Base-by-base conservation (phyloP, 2,113 vertebrate genomes). In the Protobothrops flavoviridis region DNA sequence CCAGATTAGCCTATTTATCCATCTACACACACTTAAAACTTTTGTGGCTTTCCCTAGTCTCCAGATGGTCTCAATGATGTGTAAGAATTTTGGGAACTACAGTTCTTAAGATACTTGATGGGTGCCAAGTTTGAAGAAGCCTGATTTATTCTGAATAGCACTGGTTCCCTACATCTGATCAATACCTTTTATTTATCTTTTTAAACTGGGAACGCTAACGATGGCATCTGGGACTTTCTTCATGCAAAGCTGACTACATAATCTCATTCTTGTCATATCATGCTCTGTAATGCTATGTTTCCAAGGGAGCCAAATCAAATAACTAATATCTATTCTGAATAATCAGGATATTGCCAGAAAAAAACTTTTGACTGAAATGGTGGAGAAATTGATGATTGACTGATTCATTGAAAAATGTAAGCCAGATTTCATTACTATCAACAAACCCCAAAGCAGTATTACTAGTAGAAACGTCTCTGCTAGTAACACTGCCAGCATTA, bases 401-500 rank as follows among this genome's bases (percentile, higher is more conserved):
- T 3, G 6, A 87, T 87, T n/a, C 85, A 52, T 5, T 26, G 48
- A 43, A 81, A 81, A 81, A 81, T 21, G 3, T 21, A 43, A 81
- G 74, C 3, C 20, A 17, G 17, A 21, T 81, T 81, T 81, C 33
- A 74, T 17, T 74, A n/a, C n/a, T 74, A 74, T 74, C n/a, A 20
- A 39, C 15, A 81, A 81, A 39, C 15, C 33, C 15, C n/a, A 39
- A 20, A 81, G 69, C 69, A 81, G 33, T 20, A 39, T 81, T 81
- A 81, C n/a, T 81, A 81, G n/a, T 39, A 17, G 69, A 74, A 74
- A 39, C 1, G 1, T 74, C 53, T 39, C 52, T 23, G 10, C 48
- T 74, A 91, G 12, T 1, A 64, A 91, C 91, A 91, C 3, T 90
- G 87, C 45, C 89, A 93, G 90, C 87, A 59, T 85, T n/a, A 39